Conservation (phyloP, 2,888 invertebrate species). For the Catocala sponsa region DNA sequence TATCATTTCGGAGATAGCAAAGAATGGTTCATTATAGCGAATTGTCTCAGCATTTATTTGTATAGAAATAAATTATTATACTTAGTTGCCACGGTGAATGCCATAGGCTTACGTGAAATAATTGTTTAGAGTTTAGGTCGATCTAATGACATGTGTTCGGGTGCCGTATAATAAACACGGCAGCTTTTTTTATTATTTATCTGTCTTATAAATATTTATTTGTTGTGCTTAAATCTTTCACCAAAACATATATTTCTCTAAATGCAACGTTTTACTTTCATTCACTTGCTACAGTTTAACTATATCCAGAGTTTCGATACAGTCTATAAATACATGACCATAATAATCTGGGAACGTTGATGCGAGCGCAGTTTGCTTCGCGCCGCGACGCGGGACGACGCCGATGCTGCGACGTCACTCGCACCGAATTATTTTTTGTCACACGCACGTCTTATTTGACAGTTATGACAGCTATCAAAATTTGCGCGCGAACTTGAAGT, state of each 20-base stretch:
- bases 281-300: conserved; percentile 43
- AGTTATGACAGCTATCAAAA: conserved; percentile 41
- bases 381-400: conserved; percentile 66
- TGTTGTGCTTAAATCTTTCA: not conserved
- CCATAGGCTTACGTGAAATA: too few relatives aligned
- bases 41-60: too few relatives aligned
- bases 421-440: conserved; percentile 24
- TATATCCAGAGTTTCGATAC: conserved; percentile 52
- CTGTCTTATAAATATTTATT: too few relatives aligned
- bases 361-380: conserved; percentile 68
- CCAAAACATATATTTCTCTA: not conserved
- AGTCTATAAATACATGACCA: conserved; percentile 77
- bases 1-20: too few relatives aligned
- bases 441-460: conserved; percentile 24
- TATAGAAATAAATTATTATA: not conserved
- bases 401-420: conserved; percentile 43
- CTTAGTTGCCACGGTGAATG: too few relatives aligned
- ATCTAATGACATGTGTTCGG: too few relatives aligned
- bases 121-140: too few relatives aligned
- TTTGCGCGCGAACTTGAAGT: conserved; percentile 12
- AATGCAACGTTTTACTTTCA: conserved; percentile 31
- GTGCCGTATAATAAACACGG: too few relatives aligned
- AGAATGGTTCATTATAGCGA: too few relatives aligned
- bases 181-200: too few relatives aligned
- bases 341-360: conserved; percentile 60